Conservation (phyloP, 2,113 vertebrate species). For the Corythornis madagascariensis region DNA sequence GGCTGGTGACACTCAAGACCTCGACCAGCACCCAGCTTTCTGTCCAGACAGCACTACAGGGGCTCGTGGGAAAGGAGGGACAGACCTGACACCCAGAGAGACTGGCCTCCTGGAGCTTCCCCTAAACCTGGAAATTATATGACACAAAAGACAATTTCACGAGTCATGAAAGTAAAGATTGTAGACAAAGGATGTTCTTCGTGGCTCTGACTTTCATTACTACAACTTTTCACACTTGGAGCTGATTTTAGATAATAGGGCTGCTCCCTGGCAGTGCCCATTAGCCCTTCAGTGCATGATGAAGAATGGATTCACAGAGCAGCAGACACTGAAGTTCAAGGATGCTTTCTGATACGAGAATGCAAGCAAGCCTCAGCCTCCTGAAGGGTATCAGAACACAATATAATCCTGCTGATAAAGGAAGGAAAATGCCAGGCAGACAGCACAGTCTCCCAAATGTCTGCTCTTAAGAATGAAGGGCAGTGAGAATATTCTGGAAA, state of each 20-base stretch:
- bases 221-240: background rate
- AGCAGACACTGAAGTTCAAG: background rate
- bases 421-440: background rate
- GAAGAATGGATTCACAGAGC: background rate
- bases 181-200: background rate
- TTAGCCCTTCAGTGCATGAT: background rate
- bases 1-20: background rate
- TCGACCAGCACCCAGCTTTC: no score
- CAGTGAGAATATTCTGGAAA: background rate
- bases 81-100: no score
- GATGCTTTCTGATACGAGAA: background rate
- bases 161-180: background rate
- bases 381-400: slow-evolving; percentile 8
- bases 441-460: background rate
- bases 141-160: background rate
- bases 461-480: background rate
- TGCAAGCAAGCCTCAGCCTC: background rate
- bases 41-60: no score
- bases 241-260: slow-evolving; percentile 9
- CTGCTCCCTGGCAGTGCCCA: background rate
- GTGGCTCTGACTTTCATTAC: background rate
- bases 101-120: background rate
- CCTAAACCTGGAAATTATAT: slow-evolving; percentile 6
- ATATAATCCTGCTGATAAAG: slow-evolving; percentile 25
- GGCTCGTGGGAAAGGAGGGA: no score